phyloP scores from a whole-genome alignment of 2,888 invertebrate genomes.

The Uloborus plumipes region DNA sequence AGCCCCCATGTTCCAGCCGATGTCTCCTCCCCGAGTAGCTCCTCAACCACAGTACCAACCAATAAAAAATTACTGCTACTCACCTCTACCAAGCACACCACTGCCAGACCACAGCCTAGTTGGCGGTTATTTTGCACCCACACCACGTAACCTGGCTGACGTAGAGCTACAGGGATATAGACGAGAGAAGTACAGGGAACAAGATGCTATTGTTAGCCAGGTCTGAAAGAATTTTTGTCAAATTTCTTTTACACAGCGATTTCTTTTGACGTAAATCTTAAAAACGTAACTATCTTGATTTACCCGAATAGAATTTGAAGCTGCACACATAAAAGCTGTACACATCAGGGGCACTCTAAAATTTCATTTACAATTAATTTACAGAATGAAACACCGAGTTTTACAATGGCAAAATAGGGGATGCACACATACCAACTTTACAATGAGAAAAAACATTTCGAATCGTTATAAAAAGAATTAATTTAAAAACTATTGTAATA shows the following conservation, averaged over 20 bases:
- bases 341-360: too few species aligned
- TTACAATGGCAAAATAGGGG: too few species aligned
- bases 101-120: neutral
- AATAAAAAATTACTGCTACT: constrained; percentile 17
- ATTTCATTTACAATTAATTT: too few species aligned
- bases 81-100: constrained; percentile 46
- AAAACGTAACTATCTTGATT: too few species aligned
- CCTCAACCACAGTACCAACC: constrained; percentile 20
- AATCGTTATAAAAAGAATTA: too few species aligned
- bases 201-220: constrained; percentile 52
- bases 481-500: too few species aligned
- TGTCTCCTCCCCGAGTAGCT: constrained; percentile 34
- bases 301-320: too few species aligned
- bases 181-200: constrained; percentile 49
- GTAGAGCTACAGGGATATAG: constrained; percentile 37
- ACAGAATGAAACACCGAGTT: too few species aligned
- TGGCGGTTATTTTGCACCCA: constrained; percentile 28
- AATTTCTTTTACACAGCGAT: neutral
- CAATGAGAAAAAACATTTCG: too few species aligned
- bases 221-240: constrained; percentile 7
- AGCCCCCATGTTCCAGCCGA: constrained; percentile 52
- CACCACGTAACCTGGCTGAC: constrained; percentile 36
- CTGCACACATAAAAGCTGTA: too few species aligned
- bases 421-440: too few species aligned
- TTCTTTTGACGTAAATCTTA: neutral